phyloP scores from a whole-genome alignment of 2,797 vertebrate genomes.

The Manis crassicaudata region DNA sequence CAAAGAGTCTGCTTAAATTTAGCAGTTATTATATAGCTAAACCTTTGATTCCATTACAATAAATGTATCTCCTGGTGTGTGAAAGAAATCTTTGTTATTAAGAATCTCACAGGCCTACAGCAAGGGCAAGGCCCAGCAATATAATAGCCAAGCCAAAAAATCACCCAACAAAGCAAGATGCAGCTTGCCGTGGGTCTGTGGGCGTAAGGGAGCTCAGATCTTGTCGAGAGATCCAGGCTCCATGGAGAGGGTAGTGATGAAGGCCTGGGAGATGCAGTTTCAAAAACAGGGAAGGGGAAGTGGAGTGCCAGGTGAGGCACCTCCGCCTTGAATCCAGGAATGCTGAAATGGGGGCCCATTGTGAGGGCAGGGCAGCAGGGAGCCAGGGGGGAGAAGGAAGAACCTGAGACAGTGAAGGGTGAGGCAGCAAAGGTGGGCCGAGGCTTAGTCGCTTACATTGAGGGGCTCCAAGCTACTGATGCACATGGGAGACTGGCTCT shows the following conservation, averaged over 20 bases:
- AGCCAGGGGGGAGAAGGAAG: background rate
- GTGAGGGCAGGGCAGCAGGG: background rate
- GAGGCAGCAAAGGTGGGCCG: background rate
- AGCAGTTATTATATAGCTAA: background rate
- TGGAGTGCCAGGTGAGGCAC: background rate
- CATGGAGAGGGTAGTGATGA: background rate
- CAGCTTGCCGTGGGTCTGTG: background rate
- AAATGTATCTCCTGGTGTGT: background rate
- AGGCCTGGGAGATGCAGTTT: background rate
- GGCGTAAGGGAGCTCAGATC: background rate
- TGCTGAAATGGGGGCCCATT: background rate
- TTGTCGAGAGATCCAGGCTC: background rate
- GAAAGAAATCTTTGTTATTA: conserved; percentile 7
- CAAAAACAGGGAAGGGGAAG: background rate
- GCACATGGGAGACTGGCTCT: background rate
- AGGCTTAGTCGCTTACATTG: background rate
- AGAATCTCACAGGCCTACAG: background rate
- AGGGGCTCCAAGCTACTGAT: background rate
- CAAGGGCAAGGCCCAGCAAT: background rate
- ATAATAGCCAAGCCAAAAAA: background rate
- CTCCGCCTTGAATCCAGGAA: background rate
- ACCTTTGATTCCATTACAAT: background rate
- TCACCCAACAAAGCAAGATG: background rate
- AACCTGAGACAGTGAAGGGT: background rate
- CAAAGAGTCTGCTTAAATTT: background rate